phyloP scores from a whole-genome alignment of 2,113 vertebrate species.

The Menura novaehollandiae region DNA sequence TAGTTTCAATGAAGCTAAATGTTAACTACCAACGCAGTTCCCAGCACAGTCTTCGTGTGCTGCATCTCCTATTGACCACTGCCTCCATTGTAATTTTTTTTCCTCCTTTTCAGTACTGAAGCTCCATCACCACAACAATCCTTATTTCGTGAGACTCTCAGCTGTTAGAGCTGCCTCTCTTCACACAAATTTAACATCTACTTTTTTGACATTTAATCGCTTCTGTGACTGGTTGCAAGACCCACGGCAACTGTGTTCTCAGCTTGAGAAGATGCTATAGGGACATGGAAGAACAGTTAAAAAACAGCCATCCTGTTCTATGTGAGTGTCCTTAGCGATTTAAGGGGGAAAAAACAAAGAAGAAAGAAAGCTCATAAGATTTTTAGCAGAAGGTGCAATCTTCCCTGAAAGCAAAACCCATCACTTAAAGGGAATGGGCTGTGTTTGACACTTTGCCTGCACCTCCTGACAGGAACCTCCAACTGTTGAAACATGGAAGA shows the following conservation, averaged over 20 bases:
- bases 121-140: background rate
- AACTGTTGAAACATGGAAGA: background rate
- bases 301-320: background rate
- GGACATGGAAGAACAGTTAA: background rate
- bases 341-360: background rate
- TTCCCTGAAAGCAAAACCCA: background rate
- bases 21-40: background rate
- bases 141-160: background rate
- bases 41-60: background rate
- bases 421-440: background rate
- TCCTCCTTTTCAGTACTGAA: background rate
- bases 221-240: background rate
- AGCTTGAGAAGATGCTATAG: background rate
- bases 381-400: background rate
- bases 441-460: background rate
- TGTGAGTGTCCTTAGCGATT: background rate
- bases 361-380: background rate
- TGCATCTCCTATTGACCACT: background rate
- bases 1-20: background rate
- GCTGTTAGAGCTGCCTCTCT: background rate
- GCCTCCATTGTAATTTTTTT: background rate
- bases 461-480: rapidly evolving
- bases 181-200: background rate
- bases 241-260: background rate
- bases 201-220: background rate